These are phyloP conservation scores for Ichneumon xanthorius DNA, from an alignment of 2,888 invertebrate species.

Conservation along the genomic window DNA sequence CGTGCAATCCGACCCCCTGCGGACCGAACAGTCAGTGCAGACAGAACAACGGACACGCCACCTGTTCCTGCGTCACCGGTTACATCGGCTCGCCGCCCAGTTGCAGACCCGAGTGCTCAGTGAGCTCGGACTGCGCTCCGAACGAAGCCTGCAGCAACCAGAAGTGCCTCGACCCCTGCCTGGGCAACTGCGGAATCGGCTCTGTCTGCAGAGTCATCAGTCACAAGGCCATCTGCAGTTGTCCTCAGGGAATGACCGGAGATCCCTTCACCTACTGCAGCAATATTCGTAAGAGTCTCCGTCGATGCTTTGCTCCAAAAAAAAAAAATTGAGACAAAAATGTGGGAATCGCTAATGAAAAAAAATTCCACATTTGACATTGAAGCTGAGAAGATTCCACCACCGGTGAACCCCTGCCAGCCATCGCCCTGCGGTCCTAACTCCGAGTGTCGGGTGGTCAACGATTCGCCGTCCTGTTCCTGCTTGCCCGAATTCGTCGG, in stretches of 20 bases:
- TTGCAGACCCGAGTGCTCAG: slow-evolving; percentile 84
- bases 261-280: slow-evolving; percentile 84
- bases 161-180: slow-evolving; percentile 85
- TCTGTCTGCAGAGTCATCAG: slow-evolving; percentile 85
- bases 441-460: slow-evolving; percentile 84
- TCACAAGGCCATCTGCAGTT: slow-evolving; percentile 86
- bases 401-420: slow-evolving; percentile 84
- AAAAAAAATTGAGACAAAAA: not conserved
- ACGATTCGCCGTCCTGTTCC: slow-evolving; percentile 86
- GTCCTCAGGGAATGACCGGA: slow-evolving; percentile 83
- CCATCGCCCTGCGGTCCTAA: slow-evolving; percentile 86
- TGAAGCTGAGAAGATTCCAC: slow-evolving; percentile 52
- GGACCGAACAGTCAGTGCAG: slow-evolving; percentile 86
- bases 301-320: too few relatives aligned
- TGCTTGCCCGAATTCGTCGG: slow-evolving; percentile 85
- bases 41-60: slow-evolving; percentile 85
- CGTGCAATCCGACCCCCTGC: slow-evolving; percentile 85
- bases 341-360: not conserved
- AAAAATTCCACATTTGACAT: slow-evolving; percentile 8
- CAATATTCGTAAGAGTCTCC: slow-evolving; percentile 68
- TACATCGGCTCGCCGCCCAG: slow-evolving; percentile 84
- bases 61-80: slow-evolving; percentile 85
- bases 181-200: slow-evolving; percentile 85
- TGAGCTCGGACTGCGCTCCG: slow-evolving; percentile 86
- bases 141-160: slow-evolving; percentile 84